Conservation (phyloP, 2,113 vertebrate genomes). For the Neodon shergylaensis region DNA sequence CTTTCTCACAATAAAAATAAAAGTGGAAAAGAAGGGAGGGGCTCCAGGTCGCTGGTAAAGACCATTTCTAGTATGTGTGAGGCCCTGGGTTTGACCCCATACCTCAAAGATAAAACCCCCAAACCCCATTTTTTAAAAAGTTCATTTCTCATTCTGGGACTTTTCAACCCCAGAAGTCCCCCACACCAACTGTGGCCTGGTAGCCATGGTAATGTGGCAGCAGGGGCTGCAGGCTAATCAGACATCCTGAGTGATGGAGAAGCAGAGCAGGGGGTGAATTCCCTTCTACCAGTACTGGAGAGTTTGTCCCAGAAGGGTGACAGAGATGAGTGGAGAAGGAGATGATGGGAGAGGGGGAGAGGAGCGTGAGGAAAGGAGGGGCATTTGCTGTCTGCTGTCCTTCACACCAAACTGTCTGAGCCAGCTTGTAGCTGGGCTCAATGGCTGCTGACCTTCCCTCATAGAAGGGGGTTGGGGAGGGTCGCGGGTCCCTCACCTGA, state of each 20-base stretch:
- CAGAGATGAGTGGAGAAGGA: not conserved
- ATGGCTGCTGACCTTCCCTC: not conserved
- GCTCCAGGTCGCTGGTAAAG: not conserved
- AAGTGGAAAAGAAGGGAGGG: too few relatives aligned
- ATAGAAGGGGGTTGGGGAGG: not conserved
- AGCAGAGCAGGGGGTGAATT: not conserved
- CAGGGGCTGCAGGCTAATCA: not conserved
- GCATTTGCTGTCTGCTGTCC: accelerated
- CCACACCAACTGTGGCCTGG: accelerated
- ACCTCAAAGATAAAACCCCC: not conserved
- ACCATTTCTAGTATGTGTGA: not conserved
- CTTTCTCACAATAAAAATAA: not conserved
- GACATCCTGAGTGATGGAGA: not conserved
- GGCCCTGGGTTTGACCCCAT: not conserved
- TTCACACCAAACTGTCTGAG: not conserved
- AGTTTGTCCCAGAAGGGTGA: not conserved
- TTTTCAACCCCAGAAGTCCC: not conserved
- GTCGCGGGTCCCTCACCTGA: not conserved
- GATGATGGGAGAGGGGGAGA: too few relatives aligned
- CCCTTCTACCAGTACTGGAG: not conserved
- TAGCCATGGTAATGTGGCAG: not conserved
- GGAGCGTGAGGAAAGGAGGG: not conserved
- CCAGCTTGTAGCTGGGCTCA: not conserved
- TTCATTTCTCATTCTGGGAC: not conserved
- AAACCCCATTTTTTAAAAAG: not conserved